Base-by-base conservation (phyloP, 2,113 vertebrate genomes). In the Daphoenositta chrysoptera region DNA sequence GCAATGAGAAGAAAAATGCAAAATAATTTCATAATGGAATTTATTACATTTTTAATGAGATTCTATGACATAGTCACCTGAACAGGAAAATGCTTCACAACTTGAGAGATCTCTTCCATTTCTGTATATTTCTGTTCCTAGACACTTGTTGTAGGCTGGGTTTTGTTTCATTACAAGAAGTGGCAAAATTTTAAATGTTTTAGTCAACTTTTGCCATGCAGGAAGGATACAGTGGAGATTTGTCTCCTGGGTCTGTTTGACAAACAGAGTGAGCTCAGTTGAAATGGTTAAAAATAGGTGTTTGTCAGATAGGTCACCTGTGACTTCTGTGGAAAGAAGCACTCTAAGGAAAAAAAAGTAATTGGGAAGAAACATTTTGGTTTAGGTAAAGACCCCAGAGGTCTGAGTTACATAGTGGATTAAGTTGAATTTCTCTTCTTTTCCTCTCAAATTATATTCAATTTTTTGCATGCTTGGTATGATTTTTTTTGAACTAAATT, bases 31-130 rank as follows among this genome's bases (percentile, higher is more conserved):
- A 68, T 89, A 81, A 89, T 71, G 40, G 76, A 83, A 84, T 84
- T 89, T 95, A 56, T 94, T 92, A 84, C 4, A 48, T 90, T 95
- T 92, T 96, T 91, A 97, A 97, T 96, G 86, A 93, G 91, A 64
- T 90, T 94, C 54, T 51, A 66, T 73, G 86, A 64, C 89, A 94
- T 91, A 72, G 47, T 60, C 93, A 92, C 76, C 68, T 78, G 80
- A 90, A 94, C 14, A 86, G 47, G 58, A 90, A 92, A 79, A 85
- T 70, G 10, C 24, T 93, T 92, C 54, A 86, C n/a, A 92, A 90
- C 28, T 69, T 61, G 11, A 64, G 47, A 50, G 21, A 40, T 72
- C 28, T 73, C 33, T 93, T 94, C 28, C 50, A 83, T 11, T 80
- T 94, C 76, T 73, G 12, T 77, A 30, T 66, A 65, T 65, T 85